Base-by-base conservation (phyloP, 2,888 invertebrate species). In the Microplitis deprimator region DNA sequence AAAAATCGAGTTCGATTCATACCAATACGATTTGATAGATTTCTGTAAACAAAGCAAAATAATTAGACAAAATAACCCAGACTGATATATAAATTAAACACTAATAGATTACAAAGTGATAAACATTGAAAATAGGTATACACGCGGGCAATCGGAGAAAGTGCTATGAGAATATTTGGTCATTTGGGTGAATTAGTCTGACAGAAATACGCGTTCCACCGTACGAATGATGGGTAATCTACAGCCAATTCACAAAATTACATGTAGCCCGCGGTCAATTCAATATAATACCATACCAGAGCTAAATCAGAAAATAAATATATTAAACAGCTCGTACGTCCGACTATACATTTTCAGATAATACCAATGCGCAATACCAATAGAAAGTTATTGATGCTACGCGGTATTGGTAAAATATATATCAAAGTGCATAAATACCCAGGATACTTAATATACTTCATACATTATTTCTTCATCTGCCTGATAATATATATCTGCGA, bases 321-420 rank as follows among this genome's bases (percentile, higher is more conserved):
- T 13, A 41, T 64, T 40, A 10, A 60, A 84, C 81, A 81, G 81
- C 82, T 81, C 72, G 73, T 79, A 10, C 38, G 68, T 68, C 65
- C 71, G 68, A 67, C 50, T 50, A 50, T 50, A 50, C 13, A 50
- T 50, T 50, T 13, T 50, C 50, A 50, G 50, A 50, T 50, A 50
- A 50, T 13, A 50, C 50, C 77, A 73, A 74, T 79, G 77, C 75
- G 80, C 79, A 83, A 84, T 84, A 85, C 84, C 84, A 85, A 85
- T 50, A 13, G 8, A 50, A 50, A 50, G 13, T 50, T 13, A 50
- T 50, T 50, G 8, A 13, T 50, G 50, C 8, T 5, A 50, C 50
- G 50, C 50, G 10, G 50, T 50, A 50, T 50, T 13, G 13, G 1
- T 50, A 50, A 50, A 50, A 50, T 50, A 13, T 50, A 29, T 29